Evolutionary conservation across 2,797 vertebrate genomes (phyloP), one percentile per base, ranked within the genome.

Genomic region (Rhinophrynus dorsalis): DNA sequence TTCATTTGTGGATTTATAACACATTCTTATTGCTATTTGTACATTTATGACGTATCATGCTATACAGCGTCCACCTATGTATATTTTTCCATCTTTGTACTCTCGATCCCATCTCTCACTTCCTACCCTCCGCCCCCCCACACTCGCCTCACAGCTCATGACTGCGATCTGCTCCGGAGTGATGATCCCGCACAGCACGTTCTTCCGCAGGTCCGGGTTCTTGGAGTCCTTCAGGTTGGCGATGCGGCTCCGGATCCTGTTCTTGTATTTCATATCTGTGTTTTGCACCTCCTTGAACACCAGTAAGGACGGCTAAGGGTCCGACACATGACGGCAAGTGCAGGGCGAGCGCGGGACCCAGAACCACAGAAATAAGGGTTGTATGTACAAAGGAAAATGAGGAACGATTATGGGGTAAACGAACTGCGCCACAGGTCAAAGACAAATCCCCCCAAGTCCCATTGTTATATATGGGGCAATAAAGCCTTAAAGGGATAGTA

Each of bases 151-250:
- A 0, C 95, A 93, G 0, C 86, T 93, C 96, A 99, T 99, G 79
- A 80, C 88, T 0, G 96, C 95, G 0, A 99, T 97, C 83, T 93
- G 90, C 37, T 94, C 90, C 0, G 95, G 78, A 0, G 86, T 84
- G 13, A 98, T 96, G 75, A 85, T 87, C 0, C 96, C 96, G 35
- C 93, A 92, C 13, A 99, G 85, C 35, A 98, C 96, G 0, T 92
- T 96, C 5, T 93, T 91, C 0, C 95, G 90, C 75, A 99, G 87
- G 23, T 94, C 93, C 0, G 96, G 96, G 30, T 99, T 99, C 85
- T 96, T 98, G 72, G 95, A 93, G 75, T 99, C 96, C 83, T 95
- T 97, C 55, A 99, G 88, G 76, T 99, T 99, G 17, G 95, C 95
- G 83, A 99, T 93, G 15, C 96, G 92, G 83, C 96, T 98, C 74